phyloP scores from a whole-genome alignment of 2,113 vertebrate species.

The Larimichthys crocea region DNA sequence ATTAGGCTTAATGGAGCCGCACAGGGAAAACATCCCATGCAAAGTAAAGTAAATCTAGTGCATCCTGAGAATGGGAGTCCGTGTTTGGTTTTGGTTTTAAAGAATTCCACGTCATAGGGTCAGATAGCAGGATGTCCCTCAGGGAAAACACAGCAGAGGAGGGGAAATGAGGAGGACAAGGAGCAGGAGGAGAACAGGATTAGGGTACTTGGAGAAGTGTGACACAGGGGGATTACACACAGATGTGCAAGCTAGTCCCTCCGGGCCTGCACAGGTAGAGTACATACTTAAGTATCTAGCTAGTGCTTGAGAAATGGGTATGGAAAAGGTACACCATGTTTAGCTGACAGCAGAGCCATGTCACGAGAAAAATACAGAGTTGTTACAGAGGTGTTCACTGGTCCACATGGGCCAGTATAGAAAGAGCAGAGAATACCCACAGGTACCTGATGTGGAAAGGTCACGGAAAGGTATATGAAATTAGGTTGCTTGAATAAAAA shows the following conservation, averaged over 20 bases:
- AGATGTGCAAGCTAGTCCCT: constrained; percentile 51
- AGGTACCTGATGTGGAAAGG: constrained; percentile 18
- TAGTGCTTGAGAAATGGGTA: constrained; percentile 19
- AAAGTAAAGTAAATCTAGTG: constrained; percentile 53
- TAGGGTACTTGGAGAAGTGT: constrained; percentile 37
- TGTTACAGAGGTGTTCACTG: constrained; percentile 7
- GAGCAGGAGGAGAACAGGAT: constrained; percentile 68
- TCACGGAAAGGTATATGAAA: constrained; percentile 16
- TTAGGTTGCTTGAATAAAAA: background rate
- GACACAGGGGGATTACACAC: constrained; percentile 32
- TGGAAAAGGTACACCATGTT: background rate
- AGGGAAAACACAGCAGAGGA: constrained; percentile 50
- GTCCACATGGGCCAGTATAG: background rate
- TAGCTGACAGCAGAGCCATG: constrained; percentile 19
- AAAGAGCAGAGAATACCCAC: background rate
- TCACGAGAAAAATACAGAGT: background rate
- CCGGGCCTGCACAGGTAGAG: constrained; percentile 17
- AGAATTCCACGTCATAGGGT: constrained; percentile 50
- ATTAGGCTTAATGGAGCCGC: constrained; percentile 66
- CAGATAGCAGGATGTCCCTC: constrained; percentile 50
- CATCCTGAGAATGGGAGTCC: constrained; percentile 40
- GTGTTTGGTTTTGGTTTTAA: constrained; percentile 55
- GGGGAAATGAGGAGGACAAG: constrained; percentile 62
- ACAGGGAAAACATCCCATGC: constrained; percentile 46
- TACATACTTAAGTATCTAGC: constrained; percentile 5